phyloP scores from a whole-genome alignment of 2,888 invertebrate species.

The Trilocha varians region DNA sequence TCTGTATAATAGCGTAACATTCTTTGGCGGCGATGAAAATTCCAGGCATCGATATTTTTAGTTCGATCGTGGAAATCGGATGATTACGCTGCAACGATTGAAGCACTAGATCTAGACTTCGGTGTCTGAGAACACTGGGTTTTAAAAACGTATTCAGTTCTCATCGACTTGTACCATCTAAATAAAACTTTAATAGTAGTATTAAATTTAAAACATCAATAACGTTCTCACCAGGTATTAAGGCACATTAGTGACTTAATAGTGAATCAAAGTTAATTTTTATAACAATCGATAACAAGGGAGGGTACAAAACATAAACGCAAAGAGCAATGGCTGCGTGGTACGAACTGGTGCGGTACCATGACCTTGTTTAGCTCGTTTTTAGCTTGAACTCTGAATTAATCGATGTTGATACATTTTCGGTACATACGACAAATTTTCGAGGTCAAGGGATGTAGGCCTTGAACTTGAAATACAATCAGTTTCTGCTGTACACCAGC shows the following conservation, averaged over 20 bases:
- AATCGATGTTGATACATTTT: conserved; percentile 53
- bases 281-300: conserved; percentile 24
- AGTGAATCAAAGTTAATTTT: conserved; percentile 13
- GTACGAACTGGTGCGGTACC: conserved; percentile 66
- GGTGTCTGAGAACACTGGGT: no score
- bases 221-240: no score
- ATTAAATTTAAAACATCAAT: no score
- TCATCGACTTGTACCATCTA: no score
- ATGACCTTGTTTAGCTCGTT: conserved; percentile 55
- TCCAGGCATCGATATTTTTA: conserved; percentile 41
- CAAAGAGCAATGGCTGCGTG: conserved; percentile 50
- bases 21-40: conserved; percentile 36
- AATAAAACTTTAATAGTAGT: no score
- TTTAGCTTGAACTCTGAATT: conserved; percentile 39
- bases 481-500: no score
- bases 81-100: conserved; percentile 31
- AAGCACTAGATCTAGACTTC: no score
- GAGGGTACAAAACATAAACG: conserved; percentile 19
- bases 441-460: no score
- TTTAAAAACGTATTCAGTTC: no score
- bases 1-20: conserved; percentile 34
- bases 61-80: conserved; percentile 29
- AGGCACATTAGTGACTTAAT: conserved; percentile 5
- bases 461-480: no score
- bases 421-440: conserved; percentile 31